Conservation (phyloP, 2,888 invertebrate genomes). For the Chymomyza fuscimana region DNA sequence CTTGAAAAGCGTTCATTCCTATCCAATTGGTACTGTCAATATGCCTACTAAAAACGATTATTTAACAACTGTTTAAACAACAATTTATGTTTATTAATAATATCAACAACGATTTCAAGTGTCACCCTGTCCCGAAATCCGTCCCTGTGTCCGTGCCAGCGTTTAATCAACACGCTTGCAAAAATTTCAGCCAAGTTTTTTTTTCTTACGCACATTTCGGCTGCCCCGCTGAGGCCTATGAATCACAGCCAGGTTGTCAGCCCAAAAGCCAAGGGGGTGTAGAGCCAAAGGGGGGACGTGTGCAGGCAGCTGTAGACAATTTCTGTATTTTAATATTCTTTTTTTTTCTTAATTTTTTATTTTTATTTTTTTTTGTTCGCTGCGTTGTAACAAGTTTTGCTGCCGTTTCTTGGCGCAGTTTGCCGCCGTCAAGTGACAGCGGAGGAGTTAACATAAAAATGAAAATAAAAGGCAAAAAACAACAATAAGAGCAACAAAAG, state of each 20-base stretch:
- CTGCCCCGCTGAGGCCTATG: conserved; percentile 42
- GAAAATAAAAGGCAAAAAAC: conserved; percentile 23
- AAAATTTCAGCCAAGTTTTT: conserved; percentile 22
- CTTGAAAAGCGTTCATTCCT: conserved; percentile 28
- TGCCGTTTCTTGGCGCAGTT: conserved; percentile 13
- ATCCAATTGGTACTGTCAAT: conserved; percentile 52
- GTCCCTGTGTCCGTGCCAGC: conserved; percentile 13
- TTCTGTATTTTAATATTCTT: conserved; percentile 29
- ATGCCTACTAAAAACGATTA: conserved; percentile 55
- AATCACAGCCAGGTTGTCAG: conserved; percentile 55
- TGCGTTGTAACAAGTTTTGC: conserved; percentile 67
- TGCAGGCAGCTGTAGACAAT: conserved; percentile 28
- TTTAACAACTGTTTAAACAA: conserved; percentile 74
- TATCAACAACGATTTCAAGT: conserved; percentile 66
- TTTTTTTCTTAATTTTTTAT: conserved; percentile 18
- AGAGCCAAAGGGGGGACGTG: conserved; percentile 13
- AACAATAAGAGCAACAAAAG: conserved; percentile 16
- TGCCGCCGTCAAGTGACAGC: conserved; percentile 45
- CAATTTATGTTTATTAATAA: conserved; percentile 75
- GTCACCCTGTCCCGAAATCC: conserved; percentile 1
- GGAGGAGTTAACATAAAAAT: conserved; percentile 58
- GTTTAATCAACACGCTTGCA: conserved; percentile 50
- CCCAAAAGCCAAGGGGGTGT: conserved; percentile 42
- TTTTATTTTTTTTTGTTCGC: conserved; percentile 30
- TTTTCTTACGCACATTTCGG: conserved; percentile 30